These are phyloP conservation scores for Vespertilio murinus DNA, from an alignment of 2,797 vertebrate species.

Conservation along the genomic window DNA sequence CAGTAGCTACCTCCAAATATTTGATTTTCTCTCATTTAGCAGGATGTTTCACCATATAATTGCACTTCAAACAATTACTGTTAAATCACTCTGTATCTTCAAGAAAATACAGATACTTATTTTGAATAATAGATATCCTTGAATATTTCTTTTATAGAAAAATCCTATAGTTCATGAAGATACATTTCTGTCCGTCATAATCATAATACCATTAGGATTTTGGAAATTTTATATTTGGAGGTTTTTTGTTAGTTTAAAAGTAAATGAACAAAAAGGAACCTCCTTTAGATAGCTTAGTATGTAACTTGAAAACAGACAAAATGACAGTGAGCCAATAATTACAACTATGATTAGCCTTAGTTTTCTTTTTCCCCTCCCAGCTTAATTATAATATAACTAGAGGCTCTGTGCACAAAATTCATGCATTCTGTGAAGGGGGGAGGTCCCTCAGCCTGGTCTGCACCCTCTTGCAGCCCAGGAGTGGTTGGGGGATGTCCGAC, in stretches of 20 bases:
- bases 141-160: conserved; percentile 40
- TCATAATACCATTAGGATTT: conserved; percentile 49
- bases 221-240: conserved; percentile 5
- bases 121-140: conserved; percentile 50
- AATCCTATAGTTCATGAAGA: neutral
- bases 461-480: too few species aligned
- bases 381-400: conserved; percentile 7
- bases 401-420: too few species aligned
- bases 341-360: neutral
- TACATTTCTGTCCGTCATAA: neutral
- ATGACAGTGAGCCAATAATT: neutral
- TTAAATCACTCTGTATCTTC: conserved; percentile 50
- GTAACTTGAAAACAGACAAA: conserved; percentile 34
- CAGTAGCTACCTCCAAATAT: conserved; percentile 35
- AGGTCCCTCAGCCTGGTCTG: too few species aligned
- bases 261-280: conserved; percentile 19
- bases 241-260: conserved; percentile 48
- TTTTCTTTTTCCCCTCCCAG: neutral
- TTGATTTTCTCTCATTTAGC: conserved; percentile 43
- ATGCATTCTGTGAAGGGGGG: too few species aligned
- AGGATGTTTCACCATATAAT: conserved; percentile 41
- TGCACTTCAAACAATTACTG: conserved; percentile 12
- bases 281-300: neutral
- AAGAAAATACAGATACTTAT: conserved; percentile 35
- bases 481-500: too few species aligned